These are phyloP conservation scores for Jacana jacana DNA, from an alignment of 2,113 vertebrate species.

Conservation along the genomic window DNA sequence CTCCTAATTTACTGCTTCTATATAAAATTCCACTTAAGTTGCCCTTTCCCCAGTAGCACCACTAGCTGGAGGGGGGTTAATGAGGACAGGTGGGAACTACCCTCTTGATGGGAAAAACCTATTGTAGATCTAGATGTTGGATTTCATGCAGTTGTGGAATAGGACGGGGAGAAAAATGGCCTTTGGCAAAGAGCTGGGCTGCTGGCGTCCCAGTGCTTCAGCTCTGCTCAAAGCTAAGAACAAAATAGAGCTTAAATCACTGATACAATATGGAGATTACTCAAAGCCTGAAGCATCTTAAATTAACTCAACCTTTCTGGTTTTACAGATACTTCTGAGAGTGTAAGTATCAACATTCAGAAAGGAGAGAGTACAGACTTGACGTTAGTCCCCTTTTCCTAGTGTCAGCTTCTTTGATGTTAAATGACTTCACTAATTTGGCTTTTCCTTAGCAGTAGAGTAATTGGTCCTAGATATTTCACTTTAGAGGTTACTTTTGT, in stretches of 20 bases:
- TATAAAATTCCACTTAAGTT: background rate
- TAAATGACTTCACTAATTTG: background rate
- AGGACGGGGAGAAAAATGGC: background rate
- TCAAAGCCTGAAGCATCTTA: background rate
- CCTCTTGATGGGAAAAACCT: background rate
- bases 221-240: background rate
- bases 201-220: background rate
- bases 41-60: background rate
- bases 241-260: background rate
- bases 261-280: background rate
- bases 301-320: background rate
- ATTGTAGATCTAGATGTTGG: rapidly evolving
- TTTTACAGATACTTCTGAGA: background rate
- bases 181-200: background rate
- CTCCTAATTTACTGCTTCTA: background rate
- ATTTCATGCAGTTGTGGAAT: background rate
- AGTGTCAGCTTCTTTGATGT: background rate
- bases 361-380: background rate
- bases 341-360: background rate
- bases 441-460: background rate
- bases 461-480: background rate
- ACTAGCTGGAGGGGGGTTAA: background rate
- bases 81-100: background rate
- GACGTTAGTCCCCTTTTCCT: background rate
- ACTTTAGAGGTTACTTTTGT: background rate